Evolutionary conservation across 2,113 vertebrate species (phyloP).

Genomic region (Synodontis membranacea): DNA sequence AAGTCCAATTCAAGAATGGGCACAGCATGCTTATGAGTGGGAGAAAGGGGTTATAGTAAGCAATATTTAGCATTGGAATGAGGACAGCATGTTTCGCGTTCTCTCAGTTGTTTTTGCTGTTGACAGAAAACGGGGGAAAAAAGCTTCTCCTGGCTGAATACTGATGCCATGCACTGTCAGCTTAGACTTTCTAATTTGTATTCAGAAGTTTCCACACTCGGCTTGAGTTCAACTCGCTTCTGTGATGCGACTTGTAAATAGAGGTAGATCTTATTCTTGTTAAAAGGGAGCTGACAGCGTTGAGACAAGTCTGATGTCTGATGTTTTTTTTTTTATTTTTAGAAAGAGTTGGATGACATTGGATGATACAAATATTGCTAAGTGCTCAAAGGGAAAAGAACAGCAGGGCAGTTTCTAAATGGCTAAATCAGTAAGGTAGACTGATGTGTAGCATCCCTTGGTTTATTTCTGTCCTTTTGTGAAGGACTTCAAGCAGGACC

Average conservation of each 20-base stretch:
- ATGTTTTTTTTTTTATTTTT: not conserved
- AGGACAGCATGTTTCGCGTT: conserved; percentile 21
- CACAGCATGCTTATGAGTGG: not conserved
- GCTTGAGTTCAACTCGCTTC: conserved; percentile 23
- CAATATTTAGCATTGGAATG: not conserved
- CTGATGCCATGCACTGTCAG: conserved; percentile 7
- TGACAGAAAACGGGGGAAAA: not conserved
- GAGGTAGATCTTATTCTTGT: conserved; percentile 27
- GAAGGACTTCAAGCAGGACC: not conserved
- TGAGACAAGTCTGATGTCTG: conserved; percentile 10
- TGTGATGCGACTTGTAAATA: conserved; percentile 24
- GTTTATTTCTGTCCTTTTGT: not conserved
- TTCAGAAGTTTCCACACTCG: conserved; percentile 16
- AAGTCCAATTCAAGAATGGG: not conserved
- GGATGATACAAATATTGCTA: conserved; percentile 5
- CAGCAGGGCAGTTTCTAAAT: not conserved
- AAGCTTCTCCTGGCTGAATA: not conserved
- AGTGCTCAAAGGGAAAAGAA: not conserved
- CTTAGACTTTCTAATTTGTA: conserved; percentile 16
- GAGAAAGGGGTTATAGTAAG: not conserved
- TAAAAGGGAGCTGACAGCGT: not conserved
- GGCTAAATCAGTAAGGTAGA: not conserved
- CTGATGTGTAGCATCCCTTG: not conserved
- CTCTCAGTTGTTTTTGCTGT: not conserved
- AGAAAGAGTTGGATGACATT: not conserved